phyloP scores from a whole-genome alignment of 2,797 vertebrate species.

The Cynopterus sphinx region DNA sequence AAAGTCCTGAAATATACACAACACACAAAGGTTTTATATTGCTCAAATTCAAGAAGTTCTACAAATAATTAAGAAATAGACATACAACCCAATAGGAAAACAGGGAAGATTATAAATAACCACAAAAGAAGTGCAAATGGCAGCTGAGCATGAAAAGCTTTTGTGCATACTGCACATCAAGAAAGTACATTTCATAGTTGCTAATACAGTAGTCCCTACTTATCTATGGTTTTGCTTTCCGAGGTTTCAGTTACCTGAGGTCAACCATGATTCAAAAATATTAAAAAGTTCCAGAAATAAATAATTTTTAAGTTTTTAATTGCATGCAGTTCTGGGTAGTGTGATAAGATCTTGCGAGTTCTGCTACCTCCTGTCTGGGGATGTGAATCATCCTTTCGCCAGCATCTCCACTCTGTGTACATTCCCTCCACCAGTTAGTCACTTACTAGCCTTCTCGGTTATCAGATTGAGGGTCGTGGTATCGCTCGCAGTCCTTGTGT shows the following conservation, averaged over 20 bases:
- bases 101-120: background rate
- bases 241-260: background rate
- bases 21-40: background rate
- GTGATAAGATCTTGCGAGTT: background rate
- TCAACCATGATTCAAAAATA: background rate
- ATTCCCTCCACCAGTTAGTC: background rate
- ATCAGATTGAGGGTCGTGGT: background rate
- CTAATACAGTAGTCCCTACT: background rate
- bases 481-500: background rate
- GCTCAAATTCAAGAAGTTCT: background rate
- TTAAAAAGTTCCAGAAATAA: background rate
- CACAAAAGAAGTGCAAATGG: background rate
- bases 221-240: background rate
- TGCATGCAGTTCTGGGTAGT: background rate
- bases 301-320: background rate
- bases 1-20: background rate
- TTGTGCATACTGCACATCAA: background rate
- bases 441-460: background rate
- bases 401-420: accelerated
- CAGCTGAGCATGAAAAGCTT: background rate
- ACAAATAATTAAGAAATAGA: background rate
- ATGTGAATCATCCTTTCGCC: background rate
- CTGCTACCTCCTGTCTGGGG: no score
- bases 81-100: background rate
- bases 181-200: background rate